Evolutionary conservation across 2,113 vertebrate genomes (phyloP).

Genomic region (Nothoprocta perdicaria): DNA sequence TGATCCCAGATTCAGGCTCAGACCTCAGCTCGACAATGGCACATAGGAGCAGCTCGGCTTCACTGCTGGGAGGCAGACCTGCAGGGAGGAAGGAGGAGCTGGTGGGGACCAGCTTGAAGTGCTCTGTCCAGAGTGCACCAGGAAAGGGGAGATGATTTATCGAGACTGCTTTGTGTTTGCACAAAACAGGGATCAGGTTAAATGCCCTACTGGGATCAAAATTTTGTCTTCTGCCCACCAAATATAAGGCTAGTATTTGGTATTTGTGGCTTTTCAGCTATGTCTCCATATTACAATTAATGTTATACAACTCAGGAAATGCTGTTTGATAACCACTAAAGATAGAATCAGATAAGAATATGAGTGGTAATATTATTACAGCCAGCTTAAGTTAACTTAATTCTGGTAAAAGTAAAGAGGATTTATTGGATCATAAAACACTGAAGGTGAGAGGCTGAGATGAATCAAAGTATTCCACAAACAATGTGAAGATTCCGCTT

Average conservation of each 20-base stretch:
- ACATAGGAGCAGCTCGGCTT: not conserved
- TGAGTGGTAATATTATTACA: not conserved
- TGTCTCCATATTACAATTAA: not conserved
- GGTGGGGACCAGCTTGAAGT: not conserved
- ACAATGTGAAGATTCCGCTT: not conserved
- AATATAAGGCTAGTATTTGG: not conserved
- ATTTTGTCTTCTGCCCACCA: not conserved
- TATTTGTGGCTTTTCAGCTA: not conserved
- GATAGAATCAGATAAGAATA: not conserved
- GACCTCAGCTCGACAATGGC: fast-evolving
- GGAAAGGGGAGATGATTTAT: not conserved
- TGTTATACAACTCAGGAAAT: not conserved
- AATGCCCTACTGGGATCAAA: not conserved
- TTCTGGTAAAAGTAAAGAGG: not conserved
- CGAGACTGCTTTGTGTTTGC: not conserved
- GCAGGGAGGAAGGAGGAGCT: not conserved
- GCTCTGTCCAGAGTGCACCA: not conserved
- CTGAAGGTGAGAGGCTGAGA: not conserved
- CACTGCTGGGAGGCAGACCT: not conserved
- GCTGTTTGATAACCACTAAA: not conserved
- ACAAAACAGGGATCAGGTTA: not conserved
- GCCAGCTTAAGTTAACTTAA: not conserved
- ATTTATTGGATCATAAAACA: not conserved
- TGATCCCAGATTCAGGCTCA: not conserved
- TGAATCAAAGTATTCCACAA: not conserved